phyloP scores from a whole-genome alignment of 2,888 invertebrate species.

The Hedya salicella region DNA sequence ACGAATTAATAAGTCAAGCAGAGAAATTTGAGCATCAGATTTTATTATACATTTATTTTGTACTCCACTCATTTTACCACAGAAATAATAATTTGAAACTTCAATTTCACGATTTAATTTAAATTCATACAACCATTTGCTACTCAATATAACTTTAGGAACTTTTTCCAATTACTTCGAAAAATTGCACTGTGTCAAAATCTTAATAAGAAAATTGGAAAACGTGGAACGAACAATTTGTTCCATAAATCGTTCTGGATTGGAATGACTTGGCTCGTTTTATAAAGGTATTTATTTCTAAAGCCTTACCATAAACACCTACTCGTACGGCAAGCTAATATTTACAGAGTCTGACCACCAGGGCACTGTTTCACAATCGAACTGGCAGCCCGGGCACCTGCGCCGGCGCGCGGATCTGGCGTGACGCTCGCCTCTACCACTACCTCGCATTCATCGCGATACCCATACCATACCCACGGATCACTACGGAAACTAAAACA shows the following conservation, averaged over 20 bases:
- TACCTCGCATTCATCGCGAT: slow-evolving; percentile 14
- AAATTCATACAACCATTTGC: slow-evolving; percentile 41
- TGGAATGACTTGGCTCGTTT: slow-evolving; percentile 21
- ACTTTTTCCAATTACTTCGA: slow-evolving; percentile 45
- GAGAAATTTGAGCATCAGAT: slow-evolving; percentile 81
- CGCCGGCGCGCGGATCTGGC: background rate
- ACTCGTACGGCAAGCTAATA: slow-evolving; percentile 39
- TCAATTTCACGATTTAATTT: slow-evolving; percentile 38
- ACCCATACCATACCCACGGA: slow-evolving; percentile 18
- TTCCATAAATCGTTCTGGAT: slow-evolving; percentile 28
- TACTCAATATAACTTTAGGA: slow-evolving; percentile 46
- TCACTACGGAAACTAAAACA: slow-evolving; percentile 38
- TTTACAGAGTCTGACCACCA: slow-evolving; percentile 41
- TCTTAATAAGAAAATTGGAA: slow-evolving; percentile 38
- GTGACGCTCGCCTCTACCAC: background rate
- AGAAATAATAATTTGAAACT: slow-evolving; percentile 72
- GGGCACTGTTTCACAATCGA: slow-evolving; percentile 30
- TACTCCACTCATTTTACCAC: slow-evolving; percentile 74
- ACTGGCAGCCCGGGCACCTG: slow-evolving; percentile 30
- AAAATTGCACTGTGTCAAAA: slow-evolving; percentile 42
- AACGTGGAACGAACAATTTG: slow-evolving; percentile 25
- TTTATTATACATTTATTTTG: slow-evolving; percentile 51
- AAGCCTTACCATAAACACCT: slow-evolving; percentile 40
- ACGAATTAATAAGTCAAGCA: slow-evolving; percentile 70
- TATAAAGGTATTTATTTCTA: slow-evolving; percentile 38